Base-by-base conservation (phyloP, 2,797 vertebrate species). In the Synanceia verrucosa region DNA sequence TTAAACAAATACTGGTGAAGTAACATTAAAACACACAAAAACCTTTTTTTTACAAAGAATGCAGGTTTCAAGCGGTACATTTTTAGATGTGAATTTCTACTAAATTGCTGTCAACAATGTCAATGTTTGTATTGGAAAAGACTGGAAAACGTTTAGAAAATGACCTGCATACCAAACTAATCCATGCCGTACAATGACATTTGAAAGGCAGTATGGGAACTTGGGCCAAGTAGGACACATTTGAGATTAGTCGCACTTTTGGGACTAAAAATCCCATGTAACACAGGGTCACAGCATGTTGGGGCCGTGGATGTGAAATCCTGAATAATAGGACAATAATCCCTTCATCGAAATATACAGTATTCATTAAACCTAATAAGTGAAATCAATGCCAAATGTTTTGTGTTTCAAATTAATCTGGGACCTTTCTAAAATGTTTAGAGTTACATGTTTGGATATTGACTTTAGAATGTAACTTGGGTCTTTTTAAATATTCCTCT, bases 251-350 rank as follows among this genome's bases (percentile, higher is more conserved):
- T n/a, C 59, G 51, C 61, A 70, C 84, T 47, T 83, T 59, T 52
- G 83, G 84, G 83, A 88, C 71, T 81, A 64, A 79, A 73, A 82
- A 52, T 79, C 75, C 67, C 14, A 26, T 29, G 58, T 68, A 47
- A 60, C 21, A 23, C 23, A 48, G 65, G 44, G 24, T 63, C 47
- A 16, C 29, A 68, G 66, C 33, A 37, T 73, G 73, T 68, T 37
- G 34, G 33, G 26, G 47, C 36, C 57, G 50, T 53, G 69, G 16
- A 56, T 55, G 26, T 36, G 28, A 59, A 43, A 37, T 29, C 47
- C 34, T 47, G 12, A 84, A 77, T 9, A n/a, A n/a, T 44, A 34
- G 65, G 57, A 75, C n/a, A 77, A 29, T 73, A 59, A 70, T 52
- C 12, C 23, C 29, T n/a, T 48, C n/a, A 56, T 7, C 68, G 4